phyloP scores from a whole-genome alignment of 2,888 invertebrate species.

The Heliconius charithonia region DNA sequence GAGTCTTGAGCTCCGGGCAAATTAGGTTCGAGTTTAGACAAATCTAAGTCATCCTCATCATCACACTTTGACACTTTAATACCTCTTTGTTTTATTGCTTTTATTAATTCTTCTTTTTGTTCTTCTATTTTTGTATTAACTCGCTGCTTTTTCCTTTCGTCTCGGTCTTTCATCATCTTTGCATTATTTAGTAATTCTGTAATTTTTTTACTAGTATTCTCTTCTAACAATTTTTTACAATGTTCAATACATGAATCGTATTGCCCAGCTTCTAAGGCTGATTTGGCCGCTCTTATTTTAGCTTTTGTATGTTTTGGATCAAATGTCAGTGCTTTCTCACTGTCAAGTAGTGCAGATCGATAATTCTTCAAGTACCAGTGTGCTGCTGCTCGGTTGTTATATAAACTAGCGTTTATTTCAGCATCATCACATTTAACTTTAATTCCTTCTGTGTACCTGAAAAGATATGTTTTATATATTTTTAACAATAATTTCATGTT shows the following conservation, averaged over 20 bases:
- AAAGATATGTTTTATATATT: slow-evolving; percentile 39
- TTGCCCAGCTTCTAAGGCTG: slow-evolving; percentile 86
- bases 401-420: slow-evolving; percentile 91
- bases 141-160: slow-evolving; percentile 81
- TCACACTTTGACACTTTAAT: slow-evolving; percentile 83
- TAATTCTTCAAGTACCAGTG: slow-evolving; percentile 93
- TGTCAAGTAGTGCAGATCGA: slow-evolving; percentile 91
- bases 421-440: slow-evolving; percentile 88
- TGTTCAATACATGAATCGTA: slow-evolving; percentile 88
- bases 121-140: slow-evolving; percentile 70
- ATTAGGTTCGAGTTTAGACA: slow-evolving; percentile 85
- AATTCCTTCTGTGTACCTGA: slow-evolving; percentile 94
- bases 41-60: slow-evolving; percentile 72
- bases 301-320: slow-evolving; percentile 92
- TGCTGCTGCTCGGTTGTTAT: slow-evolving; percentile 96
- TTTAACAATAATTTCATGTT: background rate
- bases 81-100: slow-evolving; percentile 73
- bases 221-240: slow-evolving; percentile 87
- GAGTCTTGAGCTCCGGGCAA: slow-evolving; percentile 86
- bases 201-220: slow-evolving; percentile 81
- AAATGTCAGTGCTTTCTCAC: slow-evolving; percentile 89
- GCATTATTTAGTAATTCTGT: slow-evolving; percentile 64
- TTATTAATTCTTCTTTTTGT: slow-evolving; percentile 68
- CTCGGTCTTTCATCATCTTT: slow-evolving; percentile 78
- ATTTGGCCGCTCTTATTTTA: slow-evolving; percentile 88